Conservation (phyloP, 2,113 vertebrate species). For the Hiodon tergisus region DNA sequence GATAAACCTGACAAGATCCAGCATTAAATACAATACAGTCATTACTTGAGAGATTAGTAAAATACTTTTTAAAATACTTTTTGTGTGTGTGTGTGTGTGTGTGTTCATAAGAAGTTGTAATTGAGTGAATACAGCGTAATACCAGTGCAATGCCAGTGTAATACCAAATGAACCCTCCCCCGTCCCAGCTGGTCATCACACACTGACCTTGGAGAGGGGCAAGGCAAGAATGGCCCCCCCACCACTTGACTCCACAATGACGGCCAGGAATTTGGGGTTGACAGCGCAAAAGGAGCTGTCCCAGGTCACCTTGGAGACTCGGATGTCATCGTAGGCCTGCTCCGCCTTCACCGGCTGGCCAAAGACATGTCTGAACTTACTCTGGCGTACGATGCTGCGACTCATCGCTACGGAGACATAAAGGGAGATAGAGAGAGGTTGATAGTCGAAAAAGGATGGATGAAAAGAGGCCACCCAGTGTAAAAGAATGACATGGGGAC, state of each 20-base stretch:
- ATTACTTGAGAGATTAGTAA: no score
- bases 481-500: background rate
- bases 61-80: no score
- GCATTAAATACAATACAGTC: no score
- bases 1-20: no score
- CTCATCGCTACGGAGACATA: conserved; percentile 72
- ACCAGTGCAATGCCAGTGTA: background rate
- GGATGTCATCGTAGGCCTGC: conserved; percentile 93
- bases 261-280: conserved; percentile 94
- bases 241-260: conserved; percentile 90
- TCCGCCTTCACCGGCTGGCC: conserved; percentile 89
- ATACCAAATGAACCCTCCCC: background rate
- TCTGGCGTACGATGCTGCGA: conserved; percentile 94
- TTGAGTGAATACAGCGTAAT: no score
- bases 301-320: conserved; percentile 96
- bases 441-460: background rate
- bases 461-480: background rate
- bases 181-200: background rate
- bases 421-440: background rate
- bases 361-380: conserved; percentile 96
- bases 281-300: conserved; percentile 96
- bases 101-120: background rate
- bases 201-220: conserved; percentile 78
- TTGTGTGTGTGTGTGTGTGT: no score
- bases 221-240: conserved; percentile 90